Base-by-base conservation (phyloP, 1,140 invertebrate genomes). In the Drosophila pseudoananassae region DNA sequence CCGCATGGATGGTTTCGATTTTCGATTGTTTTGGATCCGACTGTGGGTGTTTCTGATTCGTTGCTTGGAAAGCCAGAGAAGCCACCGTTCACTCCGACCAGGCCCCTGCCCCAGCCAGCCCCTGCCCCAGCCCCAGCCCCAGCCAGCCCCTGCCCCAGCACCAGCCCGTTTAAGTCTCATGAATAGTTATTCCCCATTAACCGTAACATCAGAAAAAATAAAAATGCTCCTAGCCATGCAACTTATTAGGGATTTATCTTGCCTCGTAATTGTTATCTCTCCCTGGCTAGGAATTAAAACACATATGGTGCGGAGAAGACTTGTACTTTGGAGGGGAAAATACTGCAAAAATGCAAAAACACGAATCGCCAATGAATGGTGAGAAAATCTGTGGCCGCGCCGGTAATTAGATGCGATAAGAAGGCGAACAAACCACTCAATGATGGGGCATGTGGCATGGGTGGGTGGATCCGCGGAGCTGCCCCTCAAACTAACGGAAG, bases 131-230 rank as follows among this genome's bases (percentile, higher is more conserved):
- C n/a, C n/a, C n/a, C n/a, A n/a, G n/a, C n/a, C n/a, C n/a, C n/a
- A n/a, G n/a, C 23, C 23, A 52, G 55, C 50, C 56, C 31, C 60
- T 40, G 56, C 38, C 17, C 56, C 23, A 36, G 56, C 55, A n/a
- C 43, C 25, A 60, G 71, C 55, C 69, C 66, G 69, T 72, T 72
- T 54, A 55, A 53, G 66, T 40, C 69, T 71, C 66, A 71, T 72
- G 69, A 60, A 72, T 72, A 72, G 69, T 71, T 71, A 52, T 71
- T 52, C 63, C 68, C 49, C 68, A 71, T 69, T 69, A 71, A 71
- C 64, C 64, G 63, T 71, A 69, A 69, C 64, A 70, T 7, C 43
- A 46, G 46, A 71, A 58, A 71, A 58, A 70, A 29, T 31, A 53
- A 53, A 72, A 72, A 60, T 36, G 33, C 55, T 31, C 47, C 49